These are phyloP conservation scores for Solen grandis DNA, from an alignment of 1,140 invertebrate genomes.

Conservation along the genomic window DNA sequence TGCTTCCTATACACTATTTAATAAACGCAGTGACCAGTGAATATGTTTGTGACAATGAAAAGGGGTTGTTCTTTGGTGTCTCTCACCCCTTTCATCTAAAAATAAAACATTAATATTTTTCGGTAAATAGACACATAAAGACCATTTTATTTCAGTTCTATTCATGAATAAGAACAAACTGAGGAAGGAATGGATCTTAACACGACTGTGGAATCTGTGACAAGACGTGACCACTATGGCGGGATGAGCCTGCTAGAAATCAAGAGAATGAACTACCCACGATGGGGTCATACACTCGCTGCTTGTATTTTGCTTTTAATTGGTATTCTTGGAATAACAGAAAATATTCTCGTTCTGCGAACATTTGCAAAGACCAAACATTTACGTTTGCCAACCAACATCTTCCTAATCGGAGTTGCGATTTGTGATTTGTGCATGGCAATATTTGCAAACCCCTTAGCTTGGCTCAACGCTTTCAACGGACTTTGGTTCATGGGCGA, in stretches of 20 bases:
- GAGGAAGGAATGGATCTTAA: too few relatives aligned
- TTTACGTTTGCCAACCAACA: constrained; percentile 68
- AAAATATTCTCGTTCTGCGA: constrained; percentile 57
- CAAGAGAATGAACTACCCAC: constrained; percentile 31
- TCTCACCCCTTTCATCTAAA: too few relatives aligned
- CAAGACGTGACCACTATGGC: not conserved
- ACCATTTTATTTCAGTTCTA: too few relatives aligned
- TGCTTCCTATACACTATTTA: too few relatives aligned
- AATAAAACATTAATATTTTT: too few relatives aligned
- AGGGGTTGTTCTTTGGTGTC: too few relatives aligned
- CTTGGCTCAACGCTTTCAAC: constrained; percentile 48
- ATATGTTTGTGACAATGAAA: too few relatives aligned
- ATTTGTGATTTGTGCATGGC: constrained; percentile 67
- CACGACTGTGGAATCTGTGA: too few relatives aligned
- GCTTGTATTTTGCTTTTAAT: constrained; percentile 47
- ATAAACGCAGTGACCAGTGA: too few relatives aligned
- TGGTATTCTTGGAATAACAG: constrained; percentile 52
- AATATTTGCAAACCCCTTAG: constrained; percentile 40
- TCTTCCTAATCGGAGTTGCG: constrained; percentile 70
- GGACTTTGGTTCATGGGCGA: constrained; percentile 64
- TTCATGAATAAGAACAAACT: too few relatives aligned
- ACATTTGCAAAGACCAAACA: constrained; percentile 66
- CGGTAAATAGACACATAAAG: too few relatives aligned
- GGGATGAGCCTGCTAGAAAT: constrained; percentile 23
- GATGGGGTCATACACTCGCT: constrained; percentile 32